phyloP scores from a whole-genome alignment of 2,888 invertebrate species.

The Andricus curvator region DNA sequence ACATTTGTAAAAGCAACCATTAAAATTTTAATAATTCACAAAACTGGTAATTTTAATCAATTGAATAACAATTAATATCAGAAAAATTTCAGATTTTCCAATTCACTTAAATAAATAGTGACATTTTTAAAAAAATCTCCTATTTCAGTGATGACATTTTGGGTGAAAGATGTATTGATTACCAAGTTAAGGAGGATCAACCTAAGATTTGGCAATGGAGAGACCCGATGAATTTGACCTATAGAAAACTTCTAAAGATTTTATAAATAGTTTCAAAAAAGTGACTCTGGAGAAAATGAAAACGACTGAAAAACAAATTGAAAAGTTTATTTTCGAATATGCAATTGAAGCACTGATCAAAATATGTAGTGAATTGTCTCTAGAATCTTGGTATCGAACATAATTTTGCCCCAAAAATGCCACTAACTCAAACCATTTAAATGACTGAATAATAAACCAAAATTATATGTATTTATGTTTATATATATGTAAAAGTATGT shows the following conservation, averaged over 20 bases:
- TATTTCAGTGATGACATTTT: not conserved
- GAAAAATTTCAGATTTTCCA: too few relatives aligned
- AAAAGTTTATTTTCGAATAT: not conserved
- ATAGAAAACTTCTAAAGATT: not conserved
- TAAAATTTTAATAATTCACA: too few relatives aligned
- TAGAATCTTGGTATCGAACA: constrained; percentile 9
- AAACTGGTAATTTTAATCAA: too few relatives aligned
- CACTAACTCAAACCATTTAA: not conserved
- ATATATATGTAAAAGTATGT: not conserved
- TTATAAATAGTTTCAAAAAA: not conserved
- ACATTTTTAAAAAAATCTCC: not conserved
- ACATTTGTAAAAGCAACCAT: too few relatives aligned
- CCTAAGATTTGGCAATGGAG: constrained; percentile 23
- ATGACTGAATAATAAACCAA: not conserved
- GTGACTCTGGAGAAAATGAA: not conserved
- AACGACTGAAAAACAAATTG: not conserved
- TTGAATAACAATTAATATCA: too few relatives aligned
- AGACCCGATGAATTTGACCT: not conserved
- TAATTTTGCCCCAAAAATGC: not conserved
- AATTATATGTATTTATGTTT: too few relatives aligned
- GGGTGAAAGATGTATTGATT: not conserved
- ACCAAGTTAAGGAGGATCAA: not conserved
- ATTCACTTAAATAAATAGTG: too few relatives aligned
- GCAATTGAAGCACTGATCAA: not conserved
- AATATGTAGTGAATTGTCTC: not conserved